phyloP scores from a whole-genome alignment of 2,113 vertebrate genomes.

The Talpa occidentalis region DNA sequence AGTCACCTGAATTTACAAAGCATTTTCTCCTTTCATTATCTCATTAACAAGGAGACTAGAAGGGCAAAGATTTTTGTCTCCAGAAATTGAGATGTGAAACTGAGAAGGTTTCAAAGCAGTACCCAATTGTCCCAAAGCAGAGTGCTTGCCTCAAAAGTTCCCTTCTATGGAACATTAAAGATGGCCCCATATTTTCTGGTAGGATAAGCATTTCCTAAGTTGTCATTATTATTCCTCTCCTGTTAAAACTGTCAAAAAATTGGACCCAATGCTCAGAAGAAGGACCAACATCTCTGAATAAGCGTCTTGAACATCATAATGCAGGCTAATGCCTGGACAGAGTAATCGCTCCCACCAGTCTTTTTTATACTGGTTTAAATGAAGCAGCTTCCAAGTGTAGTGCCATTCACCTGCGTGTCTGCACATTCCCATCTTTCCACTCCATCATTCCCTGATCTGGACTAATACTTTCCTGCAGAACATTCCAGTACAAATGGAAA shows the following conservation, averaged over 20 bases:
- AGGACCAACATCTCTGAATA: not conserved
- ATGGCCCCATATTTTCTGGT: conserved; percentile 16
- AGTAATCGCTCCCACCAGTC: not conserved
- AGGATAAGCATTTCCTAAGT: not conserved
- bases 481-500: conserved; percentile 16
- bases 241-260: conserved; percentile 1
- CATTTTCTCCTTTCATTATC: not conserved
- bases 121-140: not conserved
- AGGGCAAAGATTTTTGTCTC: not conserved
- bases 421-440: not conserved
- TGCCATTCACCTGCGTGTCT: not conserved
- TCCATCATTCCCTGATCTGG: not conserved
- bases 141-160: not conserved
- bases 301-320: not conserved
- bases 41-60: not conserved
- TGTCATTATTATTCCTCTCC: conserved; percentile 19
- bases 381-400: not conserved
- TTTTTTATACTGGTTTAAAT: conserved; percentile 15
- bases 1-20: conserved; percentile 40
- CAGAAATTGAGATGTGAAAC: not conserved
- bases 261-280: not conserved
- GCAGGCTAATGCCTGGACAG: not conserved
- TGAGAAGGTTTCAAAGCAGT: conserved; percentile 2
- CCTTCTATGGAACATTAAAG: not conserved
- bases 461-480: not conserved